phyloP scores from a whole-genome alignment of 2,797 vertebrate genomes.

The Rhadinocentrus ornatus region DNA sequence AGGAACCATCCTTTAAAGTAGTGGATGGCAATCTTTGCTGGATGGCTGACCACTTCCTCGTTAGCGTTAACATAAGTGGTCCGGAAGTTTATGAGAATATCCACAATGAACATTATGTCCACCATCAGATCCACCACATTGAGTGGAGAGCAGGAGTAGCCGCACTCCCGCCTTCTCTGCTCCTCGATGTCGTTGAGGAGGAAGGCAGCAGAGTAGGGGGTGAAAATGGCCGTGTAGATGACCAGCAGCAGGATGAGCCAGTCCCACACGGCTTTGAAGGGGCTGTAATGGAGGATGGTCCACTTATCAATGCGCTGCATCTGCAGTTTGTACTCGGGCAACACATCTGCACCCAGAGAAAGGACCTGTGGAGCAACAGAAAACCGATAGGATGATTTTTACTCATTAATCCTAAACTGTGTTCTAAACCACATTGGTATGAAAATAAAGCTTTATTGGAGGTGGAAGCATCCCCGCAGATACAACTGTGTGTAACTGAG shows the following conservation, averaged over 20 bases:
- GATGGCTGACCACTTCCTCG: conserved; percentile 98
- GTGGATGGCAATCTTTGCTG: conserved; percentile 97
- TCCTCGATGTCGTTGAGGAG: conserved; percentile 96
- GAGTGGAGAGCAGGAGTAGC: conserved; percentile 97
- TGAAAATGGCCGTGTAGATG: conserved; percentile 99
- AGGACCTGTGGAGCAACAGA: conserved; percentile 84
- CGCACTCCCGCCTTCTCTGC: conserved; percentile 91
- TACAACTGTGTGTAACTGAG: too few relatives aligned
- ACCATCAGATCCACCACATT: conserved; percentile 98
- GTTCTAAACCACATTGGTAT: too few relatives aligned
- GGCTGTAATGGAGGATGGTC: conserved; percentile 98
- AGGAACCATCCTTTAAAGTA: conserved; percentile 99
- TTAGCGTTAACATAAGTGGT: conserved; percentile 98
- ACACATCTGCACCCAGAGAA: conserved; percentile 95
- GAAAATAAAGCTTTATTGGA: too few relatives aligned
- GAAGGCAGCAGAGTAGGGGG: conserved; percentile 97
- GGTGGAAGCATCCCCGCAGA: too few relatives aligned
- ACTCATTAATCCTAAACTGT: too few relatives aligned
- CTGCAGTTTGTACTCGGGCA: conserved; percentile 98
- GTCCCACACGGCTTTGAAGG: conserved; percentile 99
- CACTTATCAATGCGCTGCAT: conserved; percentile 95
- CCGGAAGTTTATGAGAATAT: conserved; percentile 99
- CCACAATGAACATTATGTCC: conserved; percentile 99
- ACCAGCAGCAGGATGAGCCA: conserved; percentile 98
- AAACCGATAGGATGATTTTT: too few relatives aligned